Base-by-base conservation (phyloP, 2,888 invertebrate species). In the Heliconius charithonia region DNA sequence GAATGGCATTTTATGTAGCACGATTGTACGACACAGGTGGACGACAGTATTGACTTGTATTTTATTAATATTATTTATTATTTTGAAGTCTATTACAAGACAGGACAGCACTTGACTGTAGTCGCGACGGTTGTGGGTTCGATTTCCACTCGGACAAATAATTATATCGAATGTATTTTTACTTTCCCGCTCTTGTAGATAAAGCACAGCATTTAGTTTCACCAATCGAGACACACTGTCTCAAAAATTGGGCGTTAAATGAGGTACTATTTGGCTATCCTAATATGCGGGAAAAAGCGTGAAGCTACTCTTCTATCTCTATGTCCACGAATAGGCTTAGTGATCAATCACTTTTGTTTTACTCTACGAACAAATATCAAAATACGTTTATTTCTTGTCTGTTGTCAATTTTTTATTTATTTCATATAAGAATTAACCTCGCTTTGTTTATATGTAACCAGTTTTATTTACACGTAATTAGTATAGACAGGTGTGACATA, bases 1-100 rank as follows among this genome's bases (percentile, higher is more conserved):
- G 70, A 71, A 62, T 63, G 71, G 76, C 59, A 70, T 67, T 81
- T 75, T 76, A 75, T 78, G 78, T 78, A 67, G 65, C 78, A 75
- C 72, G 69, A 78, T 77, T 80, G 37, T 59, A 56, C 51, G 13
- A 19, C 67, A 37, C 56, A 71, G 71, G 77, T 45, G 74, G 19
- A 4, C 62, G 80, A 71, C 78, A 76, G 63, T 59, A 76, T 32
- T 74, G 62, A 67, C 70, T 76, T 56, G 37, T 66, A 25, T 37
- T 51, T 27, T 37, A 59, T 32, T 74, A 29, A 1, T 29, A 45
- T 51, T 27, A 1, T 12, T 12, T 59, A n/a, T 10, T 59, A 59
- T 59, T n/a, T 59, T n/a, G 3, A 59, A 12, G 0, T 22, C 0
- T n/a, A 59, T n/a, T 12, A n/a, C 59, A 10, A 12, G 10, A 59